These are phyloP conservation scores for Syrphus vitripennis DNA, from an alignment of 2,888 invertebrate genomes.

Conservation along the genomic window DNA sequence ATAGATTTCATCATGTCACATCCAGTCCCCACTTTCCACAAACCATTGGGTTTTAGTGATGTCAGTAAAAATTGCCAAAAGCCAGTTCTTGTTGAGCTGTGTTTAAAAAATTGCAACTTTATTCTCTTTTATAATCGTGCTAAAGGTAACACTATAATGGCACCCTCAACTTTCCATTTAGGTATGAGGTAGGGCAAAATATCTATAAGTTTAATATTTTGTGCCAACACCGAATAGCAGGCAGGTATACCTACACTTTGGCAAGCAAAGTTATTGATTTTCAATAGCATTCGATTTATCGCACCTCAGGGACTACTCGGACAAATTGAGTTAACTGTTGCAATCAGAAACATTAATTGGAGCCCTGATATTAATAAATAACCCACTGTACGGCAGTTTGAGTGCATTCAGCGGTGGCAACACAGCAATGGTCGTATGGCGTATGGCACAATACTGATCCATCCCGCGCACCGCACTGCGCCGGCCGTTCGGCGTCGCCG, in stretches of 20 bases:
- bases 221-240: background rate
- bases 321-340: constrained; percentile 71
- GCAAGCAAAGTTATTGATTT: constrained; percentile 59
- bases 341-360: constrained; percentile 72
- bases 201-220: background rate
- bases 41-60: no score
- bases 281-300: constrained; percentile 69
- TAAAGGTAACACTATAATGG: background rate
- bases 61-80: no score
- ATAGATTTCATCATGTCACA: no score
- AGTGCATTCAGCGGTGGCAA: constrained; percentile 29
- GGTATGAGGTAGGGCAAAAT: background rate
- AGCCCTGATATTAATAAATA: constrained; percentile 71
- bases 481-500: no score
- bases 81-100: no score
- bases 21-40: no score
- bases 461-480: no score
- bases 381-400: constrained; percentile 54
- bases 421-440: background rate
- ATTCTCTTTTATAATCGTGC: background rate
- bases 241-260: background rate
- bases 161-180: background rate
- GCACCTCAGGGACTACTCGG: constrained; percentile 64
- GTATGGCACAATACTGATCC: background rate
- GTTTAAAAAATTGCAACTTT: no score